A percentile compares a stretch with the other conserved stretches of the same genome.
Conservation (phyloP, 2,113 vertebrate species). For the cattle (Bos taurus) region DNA sequence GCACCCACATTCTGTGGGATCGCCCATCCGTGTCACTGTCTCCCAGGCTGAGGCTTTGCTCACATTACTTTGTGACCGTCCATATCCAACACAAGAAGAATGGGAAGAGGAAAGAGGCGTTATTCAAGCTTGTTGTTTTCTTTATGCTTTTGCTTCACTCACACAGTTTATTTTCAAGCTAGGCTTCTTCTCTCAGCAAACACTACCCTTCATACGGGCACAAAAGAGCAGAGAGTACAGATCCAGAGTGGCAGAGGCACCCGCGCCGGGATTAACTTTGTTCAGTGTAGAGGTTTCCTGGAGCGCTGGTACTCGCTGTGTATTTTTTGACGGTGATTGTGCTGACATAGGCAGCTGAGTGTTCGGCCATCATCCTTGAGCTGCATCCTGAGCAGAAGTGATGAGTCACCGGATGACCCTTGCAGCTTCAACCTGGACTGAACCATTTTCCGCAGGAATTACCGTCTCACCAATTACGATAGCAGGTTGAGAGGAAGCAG, state of each 20-base stretch:
- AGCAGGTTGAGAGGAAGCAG: conserved; percentile 26
- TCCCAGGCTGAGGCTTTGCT: neutral
- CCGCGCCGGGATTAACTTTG: rapidly evolving
- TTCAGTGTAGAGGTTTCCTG: neutral
- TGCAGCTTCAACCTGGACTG: neutral
- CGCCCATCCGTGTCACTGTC: rapidly evolving
- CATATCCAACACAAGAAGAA: neutral
- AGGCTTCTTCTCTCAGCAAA: neutral
- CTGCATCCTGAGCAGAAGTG: neutral
- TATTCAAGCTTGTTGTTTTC: neutral
- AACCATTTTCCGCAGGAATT: neutral
- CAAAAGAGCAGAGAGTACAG: neutral
- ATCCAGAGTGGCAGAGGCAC: neutral
- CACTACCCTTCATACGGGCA: neutral
- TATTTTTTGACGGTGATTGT: neutral
- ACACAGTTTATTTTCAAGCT: neutral
- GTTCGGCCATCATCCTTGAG: neutral
- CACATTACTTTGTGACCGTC: neutral
- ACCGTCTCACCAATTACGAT: neutral
- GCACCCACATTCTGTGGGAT: neutral
- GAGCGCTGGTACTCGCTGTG: neutral
- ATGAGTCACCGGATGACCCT: neutral
- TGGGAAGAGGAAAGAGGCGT: neutral
- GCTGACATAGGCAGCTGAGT: neutral
- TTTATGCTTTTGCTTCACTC: neutral